These are phyloP conservation scores for Ophiodon elongatus DNA, from an alignment of 2,113 vertebrate genomes.

Conservation along the genomic window DNA sequence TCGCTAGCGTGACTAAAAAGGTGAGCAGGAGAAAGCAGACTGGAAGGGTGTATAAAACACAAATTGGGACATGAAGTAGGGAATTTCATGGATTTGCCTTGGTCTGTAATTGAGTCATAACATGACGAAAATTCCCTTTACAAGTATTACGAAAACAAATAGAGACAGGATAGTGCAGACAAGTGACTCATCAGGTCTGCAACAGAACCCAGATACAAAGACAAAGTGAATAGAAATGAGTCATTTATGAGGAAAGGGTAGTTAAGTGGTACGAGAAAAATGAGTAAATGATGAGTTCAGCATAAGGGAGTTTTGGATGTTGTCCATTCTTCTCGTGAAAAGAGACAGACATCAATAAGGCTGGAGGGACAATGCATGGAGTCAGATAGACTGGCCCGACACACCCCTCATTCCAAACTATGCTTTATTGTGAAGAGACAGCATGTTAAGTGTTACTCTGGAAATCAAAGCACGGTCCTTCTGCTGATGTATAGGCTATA, in stretches of 20 bases:
- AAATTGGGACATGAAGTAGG: background rate
- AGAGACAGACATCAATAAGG: constrained; percentile 40
- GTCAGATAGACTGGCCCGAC: constrained; percentile 53
- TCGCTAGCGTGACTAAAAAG: background rate
- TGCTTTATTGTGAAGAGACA: constrained; percentile 55
- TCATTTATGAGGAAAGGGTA: constrained; percentile 30
- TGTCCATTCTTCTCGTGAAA: constrained; percentile 30
- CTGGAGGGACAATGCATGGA: constrained; percentile 56
- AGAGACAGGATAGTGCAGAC: background rate
- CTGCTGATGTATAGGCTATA: constrained; percentile 43
- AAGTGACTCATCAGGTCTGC: constrained; percentile 26
- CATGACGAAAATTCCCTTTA: background rate
- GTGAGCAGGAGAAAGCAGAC: background rate
- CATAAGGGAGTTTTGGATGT: constrained; percentile 17
- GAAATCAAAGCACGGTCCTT: constrained; percentile 50
- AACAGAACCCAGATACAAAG: constrained; percentile 12
- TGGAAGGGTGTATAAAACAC: background rate
- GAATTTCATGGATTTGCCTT: background rate
- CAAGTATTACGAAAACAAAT: background rate
- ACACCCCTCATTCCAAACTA: constrained; percentile 55
- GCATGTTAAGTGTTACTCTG: constrained; percentile 24
- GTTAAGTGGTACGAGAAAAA: constrained; percentile 1
- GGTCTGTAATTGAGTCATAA: background rate
- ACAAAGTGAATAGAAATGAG: constrained; percentile 20
- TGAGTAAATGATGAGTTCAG: constrained; percentile 38